Evolutionary conservation across 2,797 vertebrate genomes (phyloP).

Genomic region (Selene dorsalis): DNA sequence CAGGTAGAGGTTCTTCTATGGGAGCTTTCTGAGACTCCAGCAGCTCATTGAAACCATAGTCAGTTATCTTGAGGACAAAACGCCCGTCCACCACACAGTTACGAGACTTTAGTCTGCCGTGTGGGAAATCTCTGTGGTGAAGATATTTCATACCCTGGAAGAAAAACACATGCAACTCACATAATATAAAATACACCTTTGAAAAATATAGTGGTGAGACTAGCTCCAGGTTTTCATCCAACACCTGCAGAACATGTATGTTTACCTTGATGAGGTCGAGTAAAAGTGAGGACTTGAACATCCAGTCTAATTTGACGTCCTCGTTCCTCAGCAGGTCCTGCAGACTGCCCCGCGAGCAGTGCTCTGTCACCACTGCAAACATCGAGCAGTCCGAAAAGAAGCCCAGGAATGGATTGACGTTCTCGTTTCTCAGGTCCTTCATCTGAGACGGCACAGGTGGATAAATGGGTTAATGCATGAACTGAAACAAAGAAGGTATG

Average conservation of each 20-base stretch:
- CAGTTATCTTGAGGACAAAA: conserved; percentile 95
- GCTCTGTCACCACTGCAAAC: conserved; percentile 88
- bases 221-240: neutral
- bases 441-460: conserved; percentile 75
- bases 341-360: conserved; percentile 88
- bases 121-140: conserved; percentile 89
- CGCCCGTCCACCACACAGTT: conserved; percentile 94
- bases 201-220: neutral
- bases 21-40: conserved; percentile 88
- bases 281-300: conserved; percentile 90
- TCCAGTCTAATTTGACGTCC: conserved; percentile 90
- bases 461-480: neutral
- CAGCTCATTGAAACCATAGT: conserved; percentile 91
- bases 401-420: conserved; percentile 88
- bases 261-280: conserved; percentile 89
- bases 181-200: neutral
- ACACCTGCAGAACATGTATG: neutral
- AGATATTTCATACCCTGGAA: conserved; percentile 94
- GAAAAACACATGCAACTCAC: conserved; percentile 15
- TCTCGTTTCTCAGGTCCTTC: conserved; percentile 89
- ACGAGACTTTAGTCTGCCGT: conserved; percentile 91
- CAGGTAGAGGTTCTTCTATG: conserved; percentile 78
- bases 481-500: neutral
- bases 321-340: conserved; percentile 88
- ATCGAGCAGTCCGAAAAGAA: conserved; percentile 85